A percentile compares a stretch with the other conserved stretches of the same genome.
These are phyloP conservation scores for Apotomis turbidana DNA, from an alignment of 2,888 invertebrate species.

Conservation along the genomic window DNA sequence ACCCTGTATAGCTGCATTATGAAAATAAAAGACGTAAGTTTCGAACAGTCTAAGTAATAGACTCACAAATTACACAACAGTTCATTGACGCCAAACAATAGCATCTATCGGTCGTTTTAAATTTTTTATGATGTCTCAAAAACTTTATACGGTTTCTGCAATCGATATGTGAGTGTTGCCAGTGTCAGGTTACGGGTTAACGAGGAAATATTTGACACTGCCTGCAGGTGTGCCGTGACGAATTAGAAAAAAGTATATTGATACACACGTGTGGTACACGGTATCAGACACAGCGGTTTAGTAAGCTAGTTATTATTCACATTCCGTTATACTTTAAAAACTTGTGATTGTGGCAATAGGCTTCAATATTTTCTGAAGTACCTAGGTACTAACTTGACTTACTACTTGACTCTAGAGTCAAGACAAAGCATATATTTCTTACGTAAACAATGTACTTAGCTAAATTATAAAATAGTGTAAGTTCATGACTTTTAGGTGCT, in stretches of 20 bases:
- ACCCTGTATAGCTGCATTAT: neutral
- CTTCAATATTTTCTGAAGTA: no score
- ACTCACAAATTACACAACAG: slow-evolving; percentile 23
- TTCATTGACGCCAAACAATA: slow-evolving; percentile 41
- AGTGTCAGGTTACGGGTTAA: slow-evolving; percentile 72
- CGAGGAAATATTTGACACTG: slow-evolving; percentile 77
- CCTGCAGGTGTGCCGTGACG: slow-evolving; percentile 70
- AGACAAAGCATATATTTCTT: neutral
- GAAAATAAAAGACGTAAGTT: neutral
- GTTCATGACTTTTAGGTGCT: no score
- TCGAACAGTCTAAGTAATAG: neutral
- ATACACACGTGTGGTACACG: slow-evolving; percentile 29
- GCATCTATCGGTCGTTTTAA: slow-evolving; percentile 52
- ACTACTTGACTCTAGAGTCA: no score
- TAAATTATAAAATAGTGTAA: no score
- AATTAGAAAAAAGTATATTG: slow-evolving; percentile 50
- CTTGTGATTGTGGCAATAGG: no score
- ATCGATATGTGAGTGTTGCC: slow-evolving; percentile 69
- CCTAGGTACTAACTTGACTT: no score
- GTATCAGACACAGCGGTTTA: neutral
- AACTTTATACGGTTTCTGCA: slow-evolving; percentile 73
- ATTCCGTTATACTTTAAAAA: no score
- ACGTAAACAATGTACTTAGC: no score
- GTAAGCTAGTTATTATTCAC: no score
- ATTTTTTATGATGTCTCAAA: slow-evolving; percentile 60